Evolutionary conservation across 2,888 invertebrate genomes (phyloP).

Genomic region (Drosophila ochracea): DNA sequence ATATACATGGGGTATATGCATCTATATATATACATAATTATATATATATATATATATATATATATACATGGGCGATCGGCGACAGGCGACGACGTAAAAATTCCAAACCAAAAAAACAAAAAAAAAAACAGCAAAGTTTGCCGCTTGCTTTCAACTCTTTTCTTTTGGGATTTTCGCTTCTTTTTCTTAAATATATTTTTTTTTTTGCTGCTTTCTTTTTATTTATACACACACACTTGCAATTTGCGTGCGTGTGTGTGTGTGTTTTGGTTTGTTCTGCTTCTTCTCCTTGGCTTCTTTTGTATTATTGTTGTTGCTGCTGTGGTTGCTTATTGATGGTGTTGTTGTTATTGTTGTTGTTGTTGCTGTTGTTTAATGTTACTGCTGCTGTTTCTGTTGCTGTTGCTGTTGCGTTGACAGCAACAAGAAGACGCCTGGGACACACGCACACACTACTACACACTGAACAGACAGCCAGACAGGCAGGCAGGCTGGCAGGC

Average conservation of each 20-base stretch:
- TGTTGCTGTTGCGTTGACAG: constrained; percentile 15
- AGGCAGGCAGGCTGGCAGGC: constrained; percentile 41
- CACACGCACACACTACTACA: constrained; percentile 11
- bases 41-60: not conserved
- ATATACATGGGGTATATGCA: constrained; percentile 5
- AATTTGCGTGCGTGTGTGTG: constrained; percentile 31
- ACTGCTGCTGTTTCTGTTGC: constrained; percentile 1
- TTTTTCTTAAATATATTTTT: not conserved
- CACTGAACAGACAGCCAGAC: constrained; percentile 6
- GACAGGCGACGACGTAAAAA: constrained; percentile 7
- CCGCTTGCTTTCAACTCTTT: constrained; percentile 22
- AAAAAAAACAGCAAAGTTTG: constrained; percentile 40
- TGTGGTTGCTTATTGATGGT: constrained; percentile 17
- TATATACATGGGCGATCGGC: not conserved
- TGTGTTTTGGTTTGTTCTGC: constrained; percentile 24
- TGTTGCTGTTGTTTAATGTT: constrained; percentile 6
- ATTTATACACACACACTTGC: constrained; percentile 38
- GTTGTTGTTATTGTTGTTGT: not conserved
- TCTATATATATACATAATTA: constrained; percentile 6
- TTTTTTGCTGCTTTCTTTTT: constrained; percentile 19
- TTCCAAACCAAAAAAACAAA: constrained; percentile 18
- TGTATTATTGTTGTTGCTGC: constrained; percentile 2
- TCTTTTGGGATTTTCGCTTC: constrained; percentile 4
- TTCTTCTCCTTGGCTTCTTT: constrained; percentile 4
- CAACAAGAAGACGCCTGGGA: constrained; percentile 28